Percentiles rank a stretch among this genome's conserved stretches.
phyloP scores from a whole-genome alignment of 1,140 invertebrate genomes.

The Drosophila funebris region DNA sequence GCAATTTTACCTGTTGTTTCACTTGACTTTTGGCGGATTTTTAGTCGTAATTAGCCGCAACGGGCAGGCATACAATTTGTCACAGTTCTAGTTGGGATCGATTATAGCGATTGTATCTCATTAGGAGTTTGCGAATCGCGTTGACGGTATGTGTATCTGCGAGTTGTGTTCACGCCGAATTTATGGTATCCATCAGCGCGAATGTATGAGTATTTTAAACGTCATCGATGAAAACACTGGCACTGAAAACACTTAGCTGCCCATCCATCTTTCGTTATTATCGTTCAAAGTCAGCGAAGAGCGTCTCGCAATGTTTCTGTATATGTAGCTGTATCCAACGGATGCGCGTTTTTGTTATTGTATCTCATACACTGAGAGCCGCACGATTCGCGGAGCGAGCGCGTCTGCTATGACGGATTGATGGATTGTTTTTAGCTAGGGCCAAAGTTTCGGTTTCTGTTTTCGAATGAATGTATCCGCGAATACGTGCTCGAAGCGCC shows the following conservation, averaged over 20 bases:
- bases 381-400: slow-evolving; percentile 34
- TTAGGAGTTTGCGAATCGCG: slow-evolving; percentile 10
- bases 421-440: slow-evolving; percentile 36
- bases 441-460: slow-evolving; percentile 31
- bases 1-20: slow-evolving; percentile 32
- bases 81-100: slow-evolving; percentile 42
- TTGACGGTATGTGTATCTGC: slow-evolving; percentile 16
- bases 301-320: slow-evolving; percentile 28
- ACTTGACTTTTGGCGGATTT: slow-evolving; percentile 43
- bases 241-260: slow-evolving; percentile 60
- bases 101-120: slow-evolving; percentile 3
- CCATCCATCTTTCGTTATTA: slow-evolving; percentile 71
- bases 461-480: slow-evolving; percentile 69
- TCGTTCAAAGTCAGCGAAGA: slow-evolving; percentile 35
- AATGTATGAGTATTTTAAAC: slow-evolving; percentile 46
- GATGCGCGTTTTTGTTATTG: slow-evolving; percentile 40
- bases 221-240: slow-evolving; percentile 67
- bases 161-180: slow-evolving; percentile 38
- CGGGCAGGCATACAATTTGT: slow-evolving; percentile 41
- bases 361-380: slow-evolving; percentile 13
- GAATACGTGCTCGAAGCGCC: slow-evolving; percentile 83
- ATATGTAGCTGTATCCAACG: slow-evolving; percentile 47
- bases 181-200: slow-evolving; percentile 51
- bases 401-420: slow-evolving; percentile 42
- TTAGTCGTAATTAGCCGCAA: slow-evolving; percentile 48